A percentile compares a stretch with the other conserved stretches of the same genome.
Evolutionary conservation across 2,888 invertebrate species (phyloP).

Genomic region (Syritta pipiens): DNA sequence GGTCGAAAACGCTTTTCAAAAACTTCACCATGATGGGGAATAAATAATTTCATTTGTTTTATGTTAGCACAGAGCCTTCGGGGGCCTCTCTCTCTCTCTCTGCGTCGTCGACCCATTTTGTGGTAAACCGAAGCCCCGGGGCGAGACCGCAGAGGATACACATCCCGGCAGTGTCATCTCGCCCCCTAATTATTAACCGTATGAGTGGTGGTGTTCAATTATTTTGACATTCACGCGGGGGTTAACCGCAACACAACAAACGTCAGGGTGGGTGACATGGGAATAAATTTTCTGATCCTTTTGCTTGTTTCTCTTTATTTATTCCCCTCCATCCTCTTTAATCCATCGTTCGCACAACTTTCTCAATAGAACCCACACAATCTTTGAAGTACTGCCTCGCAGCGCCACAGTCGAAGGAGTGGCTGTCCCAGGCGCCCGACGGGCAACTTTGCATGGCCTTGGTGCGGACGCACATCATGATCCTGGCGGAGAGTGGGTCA

Average conservation of each 20-base stretch:
- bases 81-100: too few relatives aligned
- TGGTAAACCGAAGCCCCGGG: too few relatives aligned
- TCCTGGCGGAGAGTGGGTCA: constrained; percentile 10
- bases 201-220: constrained; percentile 53
- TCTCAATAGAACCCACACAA: constrained; percentile 29
- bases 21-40: constrained; percentile 27
- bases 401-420: neutral
- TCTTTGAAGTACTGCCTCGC: constrained; percentile 15
- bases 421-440: neutral
- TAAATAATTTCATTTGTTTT: constrained; percentile 54
- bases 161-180: constrained; percentile 12
- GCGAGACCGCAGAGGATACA: constrained; percentile 32
- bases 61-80: neutral
- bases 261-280: neutral
- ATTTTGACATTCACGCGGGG: constrained; percentile 52
- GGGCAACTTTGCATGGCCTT: constrained; percentile 35
- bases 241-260: constrained; percentile 12
- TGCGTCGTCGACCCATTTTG: too few relatives aligned
- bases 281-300: too few relatives aligned
- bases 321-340: neutral
- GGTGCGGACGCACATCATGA: constrained; percentile 32
- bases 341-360: constrained; percentile 1
- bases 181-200: constrained; percentile 46
- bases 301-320: too few relatives aligned
- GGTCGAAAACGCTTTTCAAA: neutral